Conservation (phyloP, 2,797 vertebrate species). For the Hapalemur alaotrensis region DNA sequence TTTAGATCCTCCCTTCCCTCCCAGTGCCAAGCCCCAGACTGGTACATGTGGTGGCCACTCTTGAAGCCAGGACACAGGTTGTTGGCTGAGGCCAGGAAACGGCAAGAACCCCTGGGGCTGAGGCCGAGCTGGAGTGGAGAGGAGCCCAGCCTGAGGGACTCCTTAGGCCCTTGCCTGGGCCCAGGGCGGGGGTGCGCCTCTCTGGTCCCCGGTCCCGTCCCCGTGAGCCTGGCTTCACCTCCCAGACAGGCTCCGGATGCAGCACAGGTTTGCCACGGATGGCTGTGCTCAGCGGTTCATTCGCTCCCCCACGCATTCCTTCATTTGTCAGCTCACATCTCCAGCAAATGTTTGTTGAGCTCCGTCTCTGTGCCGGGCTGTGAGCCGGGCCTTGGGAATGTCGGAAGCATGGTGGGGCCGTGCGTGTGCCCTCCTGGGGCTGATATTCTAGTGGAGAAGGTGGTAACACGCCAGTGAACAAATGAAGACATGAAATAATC, state of each 20-base stretch:
- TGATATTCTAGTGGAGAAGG: background rate
- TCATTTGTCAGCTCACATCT: background rate
- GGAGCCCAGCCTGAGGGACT: background rate
- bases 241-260: background rate
- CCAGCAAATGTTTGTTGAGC: background rate
- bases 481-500: slow-evolving; percentile 62
- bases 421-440: background rate
- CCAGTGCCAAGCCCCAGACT: background rate
- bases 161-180: background rate
- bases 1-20: background rate
- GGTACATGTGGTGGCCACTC: accelerated
- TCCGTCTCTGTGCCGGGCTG: background rate
- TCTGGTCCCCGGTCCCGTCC: background rate
- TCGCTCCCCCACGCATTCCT: background rate
- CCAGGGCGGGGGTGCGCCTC: background rate
- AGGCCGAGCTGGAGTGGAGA: background rate
- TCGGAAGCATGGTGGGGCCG: accelerated
- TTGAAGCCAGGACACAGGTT: background rate
- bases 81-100: background rate
- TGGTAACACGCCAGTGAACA: background rate
- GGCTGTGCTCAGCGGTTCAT: background rate
- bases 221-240: background rate
- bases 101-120: background rate
- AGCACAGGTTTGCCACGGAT: background rate
- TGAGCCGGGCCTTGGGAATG: background rate